These are phyloP conservation scores for Diplazon laetatorius DNA, from an alignment of 2,888 invertebrate species.

Conservation along the genomic window DNA sequence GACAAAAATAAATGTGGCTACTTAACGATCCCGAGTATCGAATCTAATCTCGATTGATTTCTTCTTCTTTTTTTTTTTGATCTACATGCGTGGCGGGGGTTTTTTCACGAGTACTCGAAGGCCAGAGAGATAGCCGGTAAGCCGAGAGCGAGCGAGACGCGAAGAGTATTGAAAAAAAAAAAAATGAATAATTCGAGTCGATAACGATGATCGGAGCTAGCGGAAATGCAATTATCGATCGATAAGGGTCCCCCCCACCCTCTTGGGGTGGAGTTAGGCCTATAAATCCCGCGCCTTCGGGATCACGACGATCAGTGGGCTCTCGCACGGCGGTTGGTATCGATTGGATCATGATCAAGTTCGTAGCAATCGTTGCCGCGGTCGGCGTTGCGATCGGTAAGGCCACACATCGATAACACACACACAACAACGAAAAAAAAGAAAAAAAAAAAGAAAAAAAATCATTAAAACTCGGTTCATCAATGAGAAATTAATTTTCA, in stretches of 20 bases:
- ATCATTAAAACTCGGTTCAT: too few relatives aligned
- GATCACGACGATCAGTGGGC: constrained; percentile 40
- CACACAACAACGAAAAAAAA: too few relatives aligned
- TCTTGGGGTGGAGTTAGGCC: too few relatives aligned
- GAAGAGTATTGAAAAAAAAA: constrained; percentile 4
- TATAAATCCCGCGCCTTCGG: background rate
- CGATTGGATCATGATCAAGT: constrained; percentile 63
- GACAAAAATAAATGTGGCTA: background rate
- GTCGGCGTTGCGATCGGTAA: constrained; percentile 46
- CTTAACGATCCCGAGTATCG: too few relatives aligned
- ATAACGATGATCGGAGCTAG: constrained; percentile 7
- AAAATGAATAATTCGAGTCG: too few relatives aligned
- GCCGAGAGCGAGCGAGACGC: background rate
- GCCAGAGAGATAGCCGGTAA: too few relatives aligned
- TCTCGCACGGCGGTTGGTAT: background rate
- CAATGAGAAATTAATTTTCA: too few relatives aligned
- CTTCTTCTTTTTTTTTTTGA: too few relatives aligned
- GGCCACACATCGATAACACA: background rate
- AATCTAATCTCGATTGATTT: background rate
- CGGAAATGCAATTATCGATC: constrained; percentile 21
- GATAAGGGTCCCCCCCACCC: constrained; percentile 27
- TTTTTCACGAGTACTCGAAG: constrained; percentile 13
- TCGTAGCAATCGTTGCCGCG: constrained; percentile 42
- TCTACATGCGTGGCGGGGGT: background rate
- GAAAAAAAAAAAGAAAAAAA: background rate